Base-by-base conservation (phyloP, 2,113 vertebrate genomes). In the Cariama cristata region DNA sequence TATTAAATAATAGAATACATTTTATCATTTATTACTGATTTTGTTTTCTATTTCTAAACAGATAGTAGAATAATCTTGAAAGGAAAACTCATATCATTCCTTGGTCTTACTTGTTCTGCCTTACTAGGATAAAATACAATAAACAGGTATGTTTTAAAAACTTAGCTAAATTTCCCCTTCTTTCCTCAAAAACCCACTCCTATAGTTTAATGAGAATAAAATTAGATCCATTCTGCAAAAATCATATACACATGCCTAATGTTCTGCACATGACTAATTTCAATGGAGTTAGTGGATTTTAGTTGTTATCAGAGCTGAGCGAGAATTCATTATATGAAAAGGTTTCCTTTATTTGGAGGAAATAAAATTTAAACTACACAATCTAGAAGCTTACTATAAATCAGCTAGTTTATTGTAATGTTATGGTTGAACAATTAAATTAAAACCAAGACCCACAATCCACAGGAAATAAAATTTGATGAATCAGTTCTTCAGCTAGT, bases 211-310 rank as follows among this genome's bases (percentile, higher is more conserved):
- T 89, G 49, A 93, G 56, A 96, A 89, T 49, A 84, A 93, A 91
- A 86, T 85, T 79, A 75, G 47, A 81, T 75, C 11, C 22, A n/a
- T 81, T 91, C 69, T 79, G 56, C 30, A 92, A 95, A 96, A 93
- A 93, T 77, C 55, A 71, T 84, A 81, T 73, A 35, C n/a, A 73
- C 17, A 33, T 73, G 22, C 59, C 91, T 95, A 82, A 89, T 94
- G 69, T 87, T 95, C 83, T 91, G 50, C n/a, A 93, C 66, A 82
- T 79, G 56, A 82, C 47, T 87, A 75, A 8, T 86, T 97, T 84
- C 83, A 82, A 30, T 68, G 33, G 89, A 89, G 73, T 89, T 91
- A 95, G 92, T 89, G 74, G 73, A 77, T 91, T 94, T 93, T 93
- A 60, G 83, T 68, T 80, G 44, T 55, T 95, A 53, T 45, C 1